Evolutionary conservation across 2,113 vertebrate genomes (phyloP).

Genomic region (Neopipo cinnamomea): DNA sequence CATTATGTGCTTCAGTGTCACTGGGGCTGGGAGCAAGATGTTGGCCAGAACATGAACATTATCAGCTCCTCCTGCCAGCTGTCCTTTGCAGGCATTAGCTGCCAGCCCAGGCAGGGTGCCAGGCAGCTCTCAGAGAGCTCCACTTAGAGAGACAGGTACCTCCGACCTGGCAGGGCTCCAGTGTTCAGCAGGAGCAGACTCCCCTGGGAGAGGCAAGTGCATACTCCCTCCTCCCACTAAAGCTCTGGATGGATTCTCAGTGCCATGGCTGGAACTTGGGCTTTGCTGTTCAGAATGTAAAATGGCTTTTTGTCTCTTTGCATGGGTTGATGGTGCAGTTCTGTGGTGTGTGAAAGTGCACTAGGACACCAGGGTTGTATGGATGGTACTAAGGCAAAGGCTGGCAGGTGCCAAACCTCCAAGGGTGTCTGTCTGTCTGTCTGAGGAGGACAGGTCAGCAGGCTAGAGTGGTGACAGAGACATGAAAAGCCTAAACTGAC

Average conservation of each 20-base stretch:
- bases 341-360: neutral
- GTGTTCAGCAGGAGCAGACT: neutral
- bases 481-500: accelerated
- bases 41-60: neutral
- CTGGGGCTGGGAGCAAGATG: neutral
- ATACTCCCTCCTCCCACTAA: neutral
- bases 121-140: neutral
- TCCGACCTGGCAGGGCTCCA: neutral
- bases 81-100: neutral
- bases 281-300: neutral
- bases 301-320: neutral
- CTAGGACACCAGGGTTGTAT: neutral
- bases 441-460: neutral
- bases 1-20: neutral
- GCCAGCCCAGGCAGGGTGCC: neutral
- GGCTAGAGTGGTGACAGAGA: neutral
- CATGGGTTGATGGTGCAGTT: neutral
- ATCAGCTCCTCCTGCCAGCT: neutral
- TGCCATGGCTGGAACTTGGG: neutral
- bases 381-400: neutral
- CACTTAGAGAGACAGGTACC: neutral
- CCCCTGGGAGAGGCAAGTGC: neutral
- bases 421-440: neutral
- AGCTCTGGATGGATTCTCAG: neutral
- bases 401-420: neutral